These are phyloP conservation scores for Mastomys natalensis DNA, from an alignment of 2,113 vertebrate genomes.

Conservation along the genomic window DNA sequence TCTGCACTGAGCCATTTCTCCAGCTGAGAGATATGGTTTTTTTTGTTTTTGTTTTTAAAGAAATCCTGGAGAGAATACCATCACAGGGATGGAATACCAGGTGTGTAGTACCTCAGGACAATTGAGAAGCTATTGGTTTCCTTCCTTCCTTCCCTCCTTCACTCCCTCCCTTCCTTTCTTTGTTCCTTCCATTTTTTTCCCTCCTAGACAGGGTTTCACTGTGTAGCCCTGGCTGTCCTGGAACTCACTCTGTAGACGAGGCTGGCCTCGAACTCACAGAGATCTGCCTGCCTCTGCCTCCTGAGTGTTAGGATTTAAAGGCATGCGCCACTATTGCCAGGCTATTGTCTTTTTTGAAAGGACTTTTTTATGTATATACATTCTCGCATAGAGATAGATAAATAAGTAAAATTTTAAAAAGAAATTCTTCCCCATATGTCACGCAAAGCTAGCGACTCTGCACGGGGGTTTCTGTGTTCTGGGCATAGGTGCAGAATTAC, in stretches of 20 bases:
- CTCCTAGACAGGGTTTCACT: background rate
- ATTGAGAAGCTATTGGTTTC: background rate
- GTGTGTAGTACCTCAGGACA: background rate
- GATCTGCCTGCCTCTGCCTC: background rate
- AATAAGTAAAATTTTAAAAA: background rate
- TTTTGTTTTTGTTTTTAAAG: too few relatives aligned
- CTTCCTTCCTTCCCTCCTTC: background rate
- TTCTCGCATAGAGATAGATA: background rate
- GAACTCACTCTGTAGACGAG: background rate
- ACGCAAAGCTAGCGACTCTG: background rate
- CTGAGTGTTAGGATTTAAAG: background rate
- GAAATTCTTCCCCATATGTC: background rate
- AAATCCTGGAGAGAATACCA: background rate
- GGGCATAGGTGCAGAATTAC: conserved; percentile 56
- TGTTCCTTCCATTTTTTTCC: too few relatives aligned
- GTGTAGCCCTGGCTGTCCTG: background rate
- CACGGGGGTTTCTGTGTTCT: background rate
- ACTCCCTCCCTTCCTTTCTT: too few relatives aligned
- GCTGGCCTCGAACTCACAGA: background rate
- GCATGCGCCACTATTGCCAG: background rate
- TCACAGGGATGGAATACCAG: background rate
- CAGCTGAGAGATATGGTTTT: background rate
- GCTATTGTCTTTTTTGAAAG: background rate
- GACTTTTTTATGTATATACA: background rate
- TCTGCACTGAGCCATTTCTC: background rate